Conservation (phyloP, 2,113 vertebrate genomes). For the Scortum barcoo region DNA sequence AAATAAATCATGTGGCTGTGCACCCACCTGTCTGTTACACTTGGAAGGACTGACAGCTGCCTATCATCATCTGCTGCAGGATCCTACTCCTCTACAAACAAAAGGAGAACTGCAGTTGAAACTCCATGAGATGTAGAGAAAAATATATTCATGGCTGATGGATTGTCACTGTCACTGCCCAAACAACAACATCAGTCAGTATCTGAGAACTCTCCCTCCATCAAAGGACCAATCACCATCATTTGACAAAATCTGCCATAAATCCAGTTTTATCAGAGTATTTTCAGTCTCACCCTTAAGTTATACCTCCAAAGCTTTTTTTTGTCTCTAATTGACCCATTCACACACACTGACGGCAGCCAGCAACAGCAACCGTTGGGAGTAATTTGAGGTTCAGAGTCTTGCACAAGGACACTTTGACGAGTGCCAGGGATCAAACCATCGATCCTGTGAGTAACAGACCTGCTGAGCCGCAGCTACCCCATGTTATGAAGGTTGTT, state of each 20-base stretch:
- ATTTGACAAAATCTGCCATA: slow-evolving; percentile 12
- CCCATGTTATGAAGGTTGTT: not conserved
- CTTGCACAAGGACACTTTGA: slow-evolving; percentile 8
- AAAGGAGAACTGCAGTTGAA: slow-evolving; percentile 10
- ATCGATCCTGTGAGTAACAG: not conserved
- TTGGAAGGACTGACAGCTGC: slow-evolving; percentile 42
- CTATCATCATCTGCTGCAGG: slow-evolving; percentile 11
- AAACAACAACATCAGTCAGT: not conserved
- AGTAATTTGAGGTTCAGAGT: slow-evolving; percentile 1
- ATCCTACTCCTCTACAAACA: slow-evolving; percentile 2
- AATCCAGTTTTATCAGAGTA: not conserved
- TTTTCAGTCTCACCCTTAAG: not conserved
- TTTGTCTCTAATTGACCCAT: not conserved
- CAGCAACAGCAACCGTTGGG: not conserved
- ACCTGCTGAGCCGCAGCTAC: slow-evolving; percentile 5
- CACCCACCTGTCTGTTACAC: slow-evolving; percentile 26
- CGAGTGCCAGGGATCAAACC: not conserved
- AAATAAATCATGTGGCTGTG: slow-evolving; percentile 39
- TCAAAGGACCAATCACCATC: slow-evolving; percentile 2
- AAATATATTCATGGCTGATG: slow-evolving; percentile 22
- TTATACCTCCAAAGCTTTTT: not conserved
- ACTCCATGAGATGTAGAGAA: not conserved
- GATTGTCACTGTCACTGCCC: slow-evolving; percentile 14
- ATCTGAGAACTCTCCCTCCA: not conserved
- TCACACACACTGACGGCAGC: not conserved